Evolutionary conservation across 2,888 invertebrate species (phyloP).

Genomic region (Spialia ferax): DNA sequence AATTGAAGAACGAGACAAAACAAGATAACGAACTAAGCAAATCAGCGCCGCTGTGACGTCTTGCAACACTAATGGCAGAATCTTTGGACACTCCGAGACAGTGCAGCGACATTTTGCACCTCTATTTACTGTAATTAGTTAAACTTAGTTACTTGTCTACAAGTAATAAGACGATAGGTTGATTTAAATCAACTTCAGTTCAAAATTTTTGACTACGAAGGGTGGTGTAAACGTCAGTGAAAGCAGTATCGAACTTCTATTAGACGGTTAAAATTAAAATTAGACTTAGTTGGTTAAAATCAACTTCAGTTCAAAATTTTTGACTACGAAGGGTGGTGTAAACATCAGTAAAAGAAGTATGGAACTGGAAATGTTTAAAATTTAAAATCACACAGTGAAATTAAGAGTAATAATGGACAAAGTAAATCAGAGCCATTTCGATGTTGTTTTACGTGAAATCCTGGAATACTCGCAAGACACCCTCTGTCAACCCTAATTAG

Average conservation of each 20-base stretch:
- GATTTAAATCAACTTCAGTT: too few species aligned
- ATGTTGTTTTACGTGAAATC: constrained; percentile 50
- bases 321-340: too few species aligned
- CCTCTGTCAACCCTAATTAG: constrained; percentile 76
- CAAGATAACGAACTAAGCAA: constrained; percentile 53
- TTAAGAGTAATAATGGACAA: background rate
- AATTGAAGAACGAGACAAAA: background rate
- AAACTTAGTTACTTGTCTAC: background rate
- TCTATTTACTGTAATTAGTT: background rate
- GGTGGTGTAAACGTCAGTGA: too few species aligned
- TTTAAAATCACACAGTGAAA: background rate
- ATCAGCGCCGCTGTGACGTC: constrained; percentile 57
- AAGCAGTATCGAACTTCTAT: too few species aligned
- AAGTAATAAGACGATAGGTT: too few species aligned
- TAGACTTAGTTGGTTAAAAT: too few species aligned
- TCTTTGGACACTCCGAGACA: constrained; percentile 51
- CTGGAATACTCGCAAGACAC: constrained; percentile 56
- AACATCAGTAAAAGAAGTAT: too few species aligned
- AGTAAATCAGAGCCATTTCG: constrained; percentile 5
- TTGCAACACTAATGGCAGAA: constrained; percentile 53
- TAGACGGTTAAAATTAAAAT: too few species aligned
- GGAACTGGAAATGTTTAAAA: too few species aligned
- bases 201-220: too few species aligned
- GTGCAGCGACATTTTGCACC: constrained; percentile 25
- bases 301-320: too few species aligned